Evolutionary conservation across 2,113 vertebrate species (phyloP).

Genomic region (Grammomys surdaster): DNA sequence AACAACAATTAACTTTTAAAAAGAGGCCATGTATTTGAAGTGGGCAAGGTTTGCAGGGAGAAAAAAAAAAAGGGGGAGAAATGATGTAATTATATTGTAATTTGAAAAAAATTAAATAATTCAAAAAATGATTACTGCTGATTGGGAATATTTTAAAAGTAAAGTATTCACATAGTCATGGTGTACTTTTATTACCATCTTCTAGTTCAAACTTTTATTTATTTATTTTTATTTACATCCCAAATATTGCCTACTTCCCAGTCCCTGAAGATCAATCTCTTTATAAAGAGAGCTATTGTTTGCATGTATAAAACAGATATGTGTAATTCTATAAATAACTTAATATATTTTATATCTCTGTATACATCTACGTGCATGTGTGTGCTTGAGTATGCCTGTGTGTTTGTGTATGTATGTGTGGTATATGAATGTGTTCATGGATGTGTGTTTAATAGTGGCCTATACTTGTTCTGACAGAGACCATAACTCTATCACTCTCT

Average conservation of each 20-base stretch:
- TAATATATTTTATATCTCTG: background rate
- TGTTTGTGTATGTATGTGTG: too few relatives aligned
- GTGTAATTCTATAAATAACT: background rate
- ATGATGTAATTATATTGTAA: background rate
- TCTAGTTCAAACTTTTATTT: background rate
- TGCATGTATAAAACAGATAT: background rate
- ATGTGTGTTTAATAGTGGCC: background rate
- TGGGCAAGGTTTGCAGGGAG: background rate
- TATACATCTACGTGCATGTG: background rate
- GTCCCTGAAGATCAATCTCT: background rate
- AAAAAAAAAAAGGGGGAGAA: background rate
- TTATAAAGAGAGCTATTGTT: background rate
- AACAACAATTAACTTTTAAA: background rate
- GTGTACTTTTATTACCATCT: background rate
- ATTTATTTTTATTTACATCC: too few relatives aligned
- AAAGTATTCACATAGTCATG: background rate
- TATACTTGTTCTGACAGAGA: background rate
- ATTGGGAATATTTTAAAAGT: background rate
- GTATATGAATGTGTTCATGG: background rate
- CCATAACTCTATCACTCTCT: background rate
- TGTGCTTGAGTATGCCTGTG: background rate
- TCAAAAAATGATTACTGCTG: constrained; percentile 2
- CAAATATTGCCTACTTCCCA: too few relatives aligned
- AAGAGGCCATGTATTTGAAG: background rate
- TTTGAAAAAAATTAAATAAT: background rate